Evolutionary conservation across 2,888 invertebrate species (phyloP).

Genomic region (Iselma pallidipennis): DNA sequence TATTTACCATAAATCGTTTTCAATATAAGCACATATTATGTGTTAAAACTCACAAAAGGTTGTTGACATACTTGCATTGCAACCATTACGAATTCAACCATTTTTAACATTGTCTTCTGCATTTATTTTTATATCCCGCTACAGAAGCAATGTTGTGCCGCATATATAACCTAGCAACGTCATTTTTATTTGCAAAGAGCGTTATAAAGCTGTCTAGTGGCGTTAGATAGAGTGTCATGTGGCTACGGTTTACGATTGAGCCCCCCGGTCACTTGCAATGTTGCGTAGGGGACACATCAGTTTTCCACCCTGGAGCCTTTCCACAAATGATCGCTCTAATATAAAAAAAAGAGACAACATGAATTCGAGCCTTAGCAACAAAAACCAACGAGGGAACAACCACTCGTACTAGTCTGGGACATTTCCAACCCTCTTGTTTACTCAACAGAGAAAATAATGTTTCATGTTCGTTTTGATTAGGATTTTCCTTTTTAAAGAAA

Average conservation of each 20-base stretch:
- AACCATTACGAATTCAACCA: background rate
- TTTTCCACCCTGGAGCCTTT: constrained; percentile 4
- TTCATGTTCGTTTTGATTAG: background rate
- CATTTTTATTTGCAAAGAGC: constrained; percentile 31
- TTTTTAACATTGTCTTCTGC: constrained; percentile 23
- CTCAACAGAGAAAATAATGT: background rate
- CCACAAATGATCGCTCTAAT: background rate
- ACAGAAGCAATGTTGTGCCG: constrained; percentile 18
- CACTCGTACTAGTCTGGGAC: background rate
- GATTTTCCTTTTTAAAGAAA: background rate
- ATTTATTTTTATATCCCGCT: constrained; percentile 23
- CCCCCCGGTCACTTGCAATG: constrained; percentile 27
- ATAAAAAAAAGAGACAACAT: background rate
- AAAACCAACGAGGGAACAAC: background rate
- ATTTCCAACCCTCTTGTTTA: background rate
- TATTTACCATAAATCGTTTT: too few species aligned
- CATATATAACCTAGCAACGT: constrained; percentile 18
- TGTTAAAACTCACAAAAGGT: background rate
- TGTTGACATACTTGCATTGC: background rate
- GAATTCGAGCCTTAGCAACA: background rate
- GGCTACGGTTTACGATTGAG: constrained; percentile 34
- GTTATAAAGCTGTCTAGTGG: constrained; percentile 33
- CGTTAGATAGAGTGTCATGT: constrained; percentile 33
- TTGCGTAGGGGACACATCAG: constrained; percentile 19
- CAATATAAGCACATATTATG: too few species aligned